Percentiles rank a stretch among this genome's conserved stretches.
Conservation (phyloP, 2,797 vertebrate species). For the Hapalemur alaotrensis region DNA sequence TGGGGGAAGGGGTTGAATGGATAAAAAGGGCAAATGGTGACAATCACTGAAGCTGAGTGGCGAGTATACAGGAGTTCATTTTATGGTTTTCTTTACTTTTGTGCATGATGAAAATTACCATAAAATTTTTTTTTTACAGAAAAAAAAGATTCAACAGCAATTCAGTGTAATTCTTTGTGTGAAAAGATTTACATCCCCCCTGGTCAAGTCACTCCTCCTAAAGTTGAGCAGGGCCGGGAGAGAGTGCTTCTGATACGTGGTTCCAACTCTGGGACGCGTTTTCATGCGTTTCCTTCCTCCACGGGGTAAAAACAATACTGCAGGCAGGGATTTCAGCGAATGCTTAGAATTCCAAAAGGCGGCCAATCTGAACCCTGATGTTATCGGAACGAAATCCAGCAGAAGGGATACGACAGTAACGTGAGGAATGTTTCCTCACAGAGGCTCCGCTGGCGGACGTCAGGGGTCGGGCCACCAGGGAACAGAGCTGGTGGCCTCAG, state of each 20-base stretch:
- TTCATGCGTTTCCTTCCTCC: neutral
- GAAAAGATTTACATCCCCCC: neutral
- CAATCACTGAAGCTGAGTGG: neutral
- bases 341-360: neutral
- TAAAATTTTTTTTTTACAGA: neutral
- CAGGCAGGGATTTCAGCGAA: neutral
- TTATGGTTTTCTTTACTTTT: neutral
- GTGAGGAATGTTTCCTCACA: neutral
- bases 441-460: neutral
- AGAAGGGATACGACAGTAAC: neutral
- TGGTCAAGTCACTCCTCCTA: neutral
- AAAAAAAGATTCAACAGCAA: neutral
- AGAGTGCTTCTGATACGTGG: fast-evolving
- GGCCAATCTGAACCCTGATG: neutral
- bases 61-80: neutral
- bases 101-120: neutral
- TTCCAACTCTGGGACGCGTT: neutral
- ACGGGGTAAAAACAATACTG: neutral
- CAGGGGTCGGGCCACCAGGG: fast-evolving
- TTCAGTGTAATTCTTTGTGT: neutral
- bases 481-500: neutral
- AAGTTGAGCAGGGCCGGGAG: neutral
- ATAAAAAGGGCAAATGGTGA: neutral
- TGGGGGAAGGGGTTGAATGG: fast-evolving
- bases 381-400: neutral